Percentiles rank a stretch among this genome's conserved stretches.
Conservation (phyloP, 2,113 vertebrate genomes). For the Upupa epops region DNA sequence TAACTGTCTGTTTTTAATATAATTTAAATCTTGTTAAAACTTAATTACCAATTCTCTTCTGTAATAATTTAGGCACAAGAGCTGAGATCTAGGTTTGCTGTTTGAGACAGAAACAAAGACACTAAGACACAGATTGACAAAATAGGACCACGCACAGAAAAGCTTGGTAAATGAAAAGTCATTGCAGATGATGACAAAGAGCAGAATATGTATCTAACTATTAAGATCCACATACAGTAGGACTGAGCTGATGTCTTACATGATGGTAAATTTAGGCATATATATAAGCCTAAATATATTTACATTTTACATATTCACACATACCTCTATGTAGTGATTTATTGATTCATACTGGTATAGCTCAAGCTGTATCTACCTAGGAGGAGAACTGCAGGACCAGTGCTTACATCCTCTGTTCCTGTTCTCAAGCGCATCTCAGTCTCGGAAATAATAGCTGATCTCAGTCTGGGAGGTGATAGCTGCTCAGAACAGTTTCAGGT, state of each 20-base stretch:
- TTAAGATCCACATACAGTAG: not conserved
- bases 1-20: conserved; percentile 82
- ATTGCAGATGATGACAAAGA: conserved; percentile 71
- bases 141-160: conserved; percentile 76
- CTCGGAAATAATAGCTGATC: not conserved
- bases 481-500: not conserved
- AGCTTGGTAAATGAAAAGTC: conserved; percentile 72
- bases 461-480: not conserved
- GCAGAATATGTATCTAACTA: conserved; percentile 40
- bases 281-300: not conserved
- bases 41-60: conserved; percentile 83
- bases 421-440: not conserved
- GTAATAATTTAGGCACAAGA: conserved; percentile 86
- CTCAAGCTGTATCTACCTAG: not conserved
- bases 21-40: conserved; percentile 85
- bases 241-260: not conserved
- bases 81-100: conserved; percentile 83
- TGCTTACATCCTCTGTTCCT: not conserved
- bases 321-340: not conserved
- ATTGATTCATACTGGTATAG: not conserved
- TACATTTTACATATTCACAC: not conserved
- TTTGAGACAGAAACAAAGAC: conserved; percentile 85
- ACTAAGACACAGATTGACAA: conserved; percentile 75
- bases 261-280: not conserved
- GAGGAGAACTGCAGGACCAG: not conserved